Conservation (phyloP, 2,113 vertebrate species). For the Spilogale gracilis region DNA sequence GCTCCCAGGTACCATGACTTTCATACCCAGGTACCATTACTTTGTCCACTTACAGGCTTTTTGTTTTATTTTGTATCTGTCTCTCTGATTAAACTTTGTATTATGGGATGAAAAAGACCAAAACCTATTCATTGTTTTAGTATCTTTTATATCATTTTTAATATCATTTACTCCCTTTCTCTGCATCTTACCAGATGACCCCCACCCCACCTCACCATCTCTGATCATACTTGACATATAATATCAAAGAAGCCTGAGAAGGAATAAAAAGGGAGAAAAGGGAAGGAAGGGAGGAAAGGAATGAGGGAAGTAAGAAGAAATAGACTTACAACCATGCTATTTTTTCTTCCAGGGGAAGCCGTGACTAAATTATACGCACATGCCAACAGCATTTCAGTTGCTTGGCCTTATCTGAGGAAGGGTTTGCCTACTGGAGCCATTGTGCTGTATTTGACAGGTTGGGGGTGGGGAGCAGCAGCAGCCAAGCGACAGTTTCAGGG, state of each 20-base stretch:
- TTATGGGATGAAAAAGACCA: not conserved
- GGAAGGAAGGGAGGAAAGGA: not conserved
- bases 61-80: not conserved
- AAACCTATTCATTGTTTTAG: not conserved
- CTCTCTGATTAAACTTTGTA: not conserved
- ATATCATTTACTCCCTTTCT: not conserved
- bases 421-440: fast-evolving
- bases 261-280: not conserved
- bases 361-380: not conserved
- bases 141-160: not conserved
- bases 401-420: not conserved
- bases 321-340: not conserved
- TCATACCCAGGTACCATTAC: not conserved
- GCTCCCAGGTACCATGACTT: no score
- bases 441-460: not conserved
- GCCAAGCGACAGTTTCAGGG: not conserved
- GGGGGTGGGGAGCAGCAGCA: not conserved
- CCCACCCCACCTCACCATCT: not conserved
- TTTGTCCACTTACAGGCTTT: not conserved
- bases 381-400: not conserved
- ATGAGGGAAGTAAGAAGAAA: not conserved
- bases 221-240: not conserved
- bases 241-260: fast-evolving
- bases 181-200: not conserved
- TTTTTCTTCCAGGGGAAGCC: not conserved